Base-by-base conservation (phyloP, 2,113 vertebrate genomes). In the Bungarus multicinctus region DNA sequence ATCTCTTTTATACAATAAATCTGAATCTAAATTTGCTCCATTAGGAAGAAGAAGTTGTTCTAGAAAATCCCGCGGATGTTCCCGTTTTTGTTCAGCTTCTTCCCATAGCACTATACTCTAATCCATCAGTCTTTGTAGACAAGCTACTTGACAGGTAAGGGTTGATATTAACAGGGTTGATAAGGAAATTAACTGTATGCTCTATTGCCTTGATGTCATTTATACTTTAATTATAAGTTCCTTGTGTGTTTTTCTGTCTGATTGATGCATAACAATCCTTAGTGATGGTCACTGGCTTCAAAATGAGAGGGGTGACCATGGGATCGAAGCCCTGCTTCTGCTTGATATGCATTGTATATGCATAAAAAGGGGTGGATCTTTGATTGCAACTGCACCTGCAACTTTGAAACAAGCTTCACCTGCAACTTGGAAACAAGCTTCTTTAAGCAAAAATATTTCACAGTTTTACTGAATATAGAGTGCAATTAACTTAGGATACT, bases 1-100 rank as follows among this genome's bases (percentile, higher is more conserved):
- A 34, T 45, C 64, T 50, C 85, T 52, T 92, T 88, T 23, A 14
- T 45, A 90, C 39, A 45, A 30, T 93, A 90, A 96, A 92, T 57
- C 90, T 94, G 95, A 1, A 1, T 3, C 2, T 94, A 93, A 94
- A 54, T 47, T 93, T 94, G 95, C 95, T 94, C 53, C 91, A 94
- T 93, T 94, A 99, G 99, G 99, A 99, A 89, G 98, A 99, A 98
- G 98, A 99, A 94, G 98, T 99, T 93, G 97, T 98, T 95, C 95
- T 99, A 94, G 98, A 99, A 97, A 99, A 99, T 95, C 99, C 99
- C 85, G 98, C 99, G 4, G 99, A 99, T 11, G 97, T 98, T 92
- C 98, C 99, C 1, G 97, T 99, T 60, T 99, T 98, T 85, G 94
- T 99, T 95, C 99, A 99, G 53, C 98, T 99, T 93, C 97, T 99